phyloP scores from a whole-genome alignment of 2,113 vertebrate genomes.

The Callorhinus ursinus region DNA sequence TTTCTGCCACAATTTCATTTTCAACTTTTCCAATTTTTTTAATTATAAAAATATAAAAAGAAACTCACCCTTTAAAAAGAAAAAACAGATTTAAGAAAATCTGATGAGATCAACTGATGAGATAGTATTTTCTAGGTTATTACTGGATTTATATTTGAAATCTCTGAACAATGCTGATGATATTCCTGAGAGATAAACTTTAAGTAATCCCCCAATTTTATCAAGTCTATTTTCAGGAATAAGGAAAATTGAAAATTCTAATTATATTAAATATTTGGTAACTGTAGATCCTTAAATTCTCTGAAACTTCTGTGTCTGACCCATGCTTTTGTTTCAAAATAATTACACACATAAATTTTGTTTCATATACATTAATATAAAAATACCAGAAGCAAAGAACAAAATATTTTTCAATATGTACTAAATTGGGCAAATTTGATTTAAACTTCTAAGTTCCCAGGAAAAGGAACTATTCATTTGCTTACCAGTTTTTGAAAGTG shows the following conservation, averaged over 20 bases:
- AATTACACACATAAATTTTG: not conserved
- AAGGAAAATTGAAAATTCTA: not conserved
- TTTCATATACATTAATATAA: not conserved
- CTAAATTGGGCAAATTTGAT: not conserved
- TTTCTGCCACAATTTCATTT: not conserved
- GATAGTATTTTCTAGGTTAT: not conserved
- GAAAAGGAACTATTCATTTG: not conserved
- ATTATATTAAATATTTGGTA: not conserved
- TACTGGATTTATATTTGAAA: not conserved
- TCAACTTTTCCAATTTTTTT: not conserved
- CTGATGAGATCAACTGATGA: not conserved
- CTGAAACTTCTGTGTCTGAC: not conserved
- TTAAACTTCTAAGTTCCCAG: not conserved
- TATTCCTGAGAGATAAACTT: not conserved
- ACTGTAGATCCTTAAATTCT: not conserved
- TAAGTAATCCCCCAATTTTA: not conserved
- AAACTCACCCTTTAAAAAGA: not conserved
- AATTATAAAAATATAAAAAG: not conserved
- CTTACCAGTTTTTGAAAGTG: not conserved
- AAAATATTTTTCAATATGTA: not conserved
- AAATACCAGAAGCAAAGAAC: not conserved
- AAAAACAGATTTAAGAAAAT: not conserved
- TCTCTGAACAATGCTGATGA: not conserved
- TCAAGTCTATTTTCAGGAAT: not conserved
- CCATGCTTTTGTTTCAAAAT: not conserved